Percentiles rank a stretch among this genome's conserved stretches.
These are phyloP conservation scores for Stichopus horrens DNA, from an alignment of 53 echinoderm and acorn worm species.

Conservation along the genomic window DNA sequence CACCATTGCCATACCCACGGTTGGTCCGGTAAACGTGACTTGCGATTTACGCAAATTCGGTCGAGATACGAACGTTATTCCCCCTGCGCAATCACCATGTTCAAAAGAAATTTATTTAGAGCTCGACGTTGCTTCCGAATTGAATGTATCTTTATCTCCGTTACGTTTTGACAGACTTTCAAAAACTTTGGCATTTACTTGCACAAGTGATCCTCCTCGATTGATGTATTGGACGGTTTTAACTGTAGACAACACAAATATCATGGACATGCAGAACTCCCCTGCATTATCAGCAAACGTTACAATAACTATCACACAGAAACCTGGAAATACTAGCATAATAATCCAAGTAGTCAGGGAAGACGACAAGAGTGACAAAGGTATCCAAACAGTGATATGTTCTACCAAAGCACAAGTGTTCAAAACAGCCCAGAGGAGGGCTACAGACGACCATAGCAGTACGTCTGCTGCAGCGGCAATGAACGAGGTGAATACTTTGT, in stretches of 20 bases:
- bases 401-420: not conserved
- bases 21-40: not conserved
- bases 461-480: no score
- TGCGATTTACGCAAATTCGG: not conserved
- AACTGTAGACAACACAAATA: not conserved
- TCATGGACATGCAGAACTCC: not conserved
- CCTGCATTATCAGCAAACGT: not conserved
- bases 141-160: not conserved
- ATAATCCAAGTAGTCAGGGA: not conserved
- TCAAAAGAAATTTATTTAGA: not conserved
- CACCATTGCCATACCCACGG: no score
- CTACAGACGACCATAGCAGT: not conserved
- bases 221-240: not conserved
- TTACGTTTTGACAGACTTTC: no score
- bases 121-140: not conserved
- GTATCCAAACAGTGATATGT: constrained; percentile 5
- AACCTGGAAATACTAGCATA: not conserved
- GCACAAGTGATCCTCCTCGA: constrained; percentile 7
- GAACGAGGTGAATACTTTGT: no score
- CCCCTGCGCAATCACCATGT: no score
- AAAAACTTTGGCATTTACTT: not conserved
- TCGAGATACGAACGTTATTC: no score
- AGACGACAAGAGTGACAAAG: no score
- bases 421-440: not conserved
- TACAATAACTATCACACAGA: not conserved